phyloP scores from a whole-genome alignment of 2,888 invertebrate genomes.

The Aquatica leii region DNA sequence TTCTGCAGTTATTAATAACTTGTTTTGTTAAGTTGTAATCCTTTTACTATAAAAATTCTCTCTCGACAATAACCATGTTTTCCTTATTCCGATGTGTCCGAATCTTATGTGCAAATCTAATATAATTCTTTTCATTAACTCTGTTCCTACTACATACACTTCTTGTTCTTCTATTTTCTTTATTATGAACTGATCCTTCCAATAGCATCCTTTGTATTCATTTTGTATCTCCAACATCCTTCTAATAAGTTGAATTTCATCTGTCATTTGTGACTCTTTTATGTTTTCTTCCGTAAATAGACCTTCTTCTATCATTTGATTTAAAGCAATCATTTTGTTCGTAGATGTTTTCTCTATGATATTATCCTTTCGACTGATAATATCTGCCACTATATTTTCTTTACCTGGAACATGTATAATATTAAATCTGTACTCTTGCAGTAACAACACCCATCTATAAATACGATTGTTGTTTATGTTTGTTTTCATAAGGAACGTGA shows the following conservation, averaged over 20 bases:
- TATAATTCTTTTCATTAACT: neutral
- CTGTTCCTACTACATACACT: neutral
- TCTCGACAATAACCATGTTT: neutral
- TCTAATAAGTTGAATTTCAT: too few relatives aligned
- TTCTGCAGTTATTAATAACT: neutral
- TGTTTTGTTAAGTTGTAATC: neutral
- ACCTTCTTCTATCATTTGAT: neutral
- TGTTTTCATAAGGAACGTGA: neutral
- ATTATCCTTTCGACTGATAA: neutral
- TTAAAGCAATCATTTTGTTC: neutral
- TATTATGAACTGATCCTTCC: too few relatives aligned
- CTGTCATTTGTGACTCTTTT: too few relatives aligned
- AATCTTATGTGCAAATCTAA: too few relatives aligned
- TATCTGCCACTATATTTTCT: neutral
- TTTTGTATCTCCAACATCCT: too few relatives aligned
- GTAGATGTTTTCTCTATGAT: too few relatives aligned
- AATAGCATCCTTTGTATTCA: too few relatives aligned
- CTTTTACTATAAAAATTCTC: neutral
- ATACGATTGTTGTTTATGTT: neutral
- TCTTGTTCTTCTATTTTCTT: neutral
- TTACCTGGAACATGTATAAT: too few relatives aligned
- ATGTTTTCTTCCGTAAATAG: neutral
- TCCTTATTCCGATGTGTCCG: neutral
- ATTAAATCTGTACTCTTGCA: neutral
- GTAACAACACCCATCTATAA: neutral